Evolutionary conservation across 2,888 invertebrate genomes (phyloP), one percentile per base, ranked within the genome.

Genomic region (Luperina testacea): DNA sequence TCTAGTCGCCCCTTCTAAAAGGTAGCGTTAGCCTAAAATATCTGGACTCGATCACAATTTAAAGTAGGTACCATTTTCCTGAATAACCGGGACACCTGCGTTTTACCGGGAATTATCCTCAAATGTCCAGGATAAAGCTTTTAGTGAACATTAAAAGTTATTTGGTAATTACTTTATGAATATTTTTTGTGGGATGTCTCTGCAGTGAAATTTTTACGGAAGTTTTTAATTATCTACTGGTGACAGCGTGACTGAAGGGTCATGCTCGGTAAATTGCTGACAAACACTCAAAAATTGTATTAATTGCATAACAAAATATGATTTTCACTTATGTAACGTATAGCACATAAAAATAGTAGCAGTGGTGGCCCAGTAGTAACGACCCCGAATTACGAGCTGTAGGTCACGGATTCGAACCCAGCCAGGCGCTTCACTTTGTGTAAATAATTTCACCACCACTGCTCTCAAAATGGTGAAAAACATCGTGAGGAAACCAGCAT

Each of bases 131-230:
- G 45, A 82, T 84, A 69, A 89, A 87, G 73, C 74, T 88, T 84
- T 89, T 78, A 83, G 78, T 69, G 61, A 70, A 24, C 51, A 78
- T 79, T 78, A 82, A 83, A 77, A 81, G 77, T 89, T 80, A 87
- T 87, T 78, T 75, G 78, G 75, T 69, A 51, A 82, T 87, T 81
- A 82, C 67, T 75, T 78, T 75, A 15, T 64, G 65, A 78, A 78
- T 80, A 78, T 77, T 87, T 81, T 81, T 64, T 77, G 11, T 53
- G 65, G 15, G 45, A 8, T n/a, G 7, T 0, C 6, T 8, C 51
- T 57, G 24, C 57, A 48, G n/a, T 32, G 11, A 67, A 53, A 63
- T 48, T 38, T 77, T 57, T 13, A n/a, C 38, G n/a, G 42, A 45
- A 51, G 3, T 0, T 45, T 63, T 45, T 5, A 42, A 27, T 64